Evolutionary conservation across 2,888 invertebrate species (phyloP), one percentile per base, ranked within the genome.

Genomic region (Acleris emargana): DNA sequence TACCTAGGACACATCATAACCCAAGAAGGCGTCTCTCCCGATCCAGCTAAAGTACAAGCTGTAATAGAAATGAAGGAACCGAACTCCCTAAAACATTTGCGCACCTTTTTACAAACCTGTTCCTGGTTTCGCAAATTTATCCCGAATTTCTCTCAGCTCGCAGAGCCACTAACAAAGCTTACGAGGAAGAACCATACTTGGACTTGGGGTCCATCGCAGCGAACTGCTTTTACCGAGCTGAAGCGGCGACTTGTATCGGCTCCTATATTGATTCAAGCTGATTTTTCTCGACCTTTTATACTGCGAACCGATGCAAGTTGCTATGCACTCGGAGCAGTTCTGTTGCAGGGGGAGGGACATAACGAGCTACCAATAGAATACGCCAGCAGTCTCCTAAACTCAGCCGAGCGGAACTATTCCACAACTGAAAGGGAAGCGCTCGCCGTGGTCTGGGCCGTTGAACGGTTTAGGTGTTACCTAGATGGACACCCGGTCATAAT

Each of bases 81-180:
- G 2, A 50, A 7, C 5, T 3, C 6, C 20, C 7, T 20, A 22
- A 22, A 50, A 11, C 20, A 20, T 11, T 20, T 50, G 3, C 20
- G 20, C 4, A 20, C 50, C 3, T 50, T 50, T 50, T 2, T 50
- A 2, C 50, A 50, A 50, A 50, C 50, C 20, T 50, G 50, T 11
- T 50, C 50, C 3, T 50, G 50, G 50, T 50, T 50, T 50, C 6
- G 50, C 3, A 50, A 50, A 22, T 50, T 50, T 6, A 50, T 50
- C 3, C 50, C 50, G 3, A 13, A 11, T 3, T 50, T 50, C 5
- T 20, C 50, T 13, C 50, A 50, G 9, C 3, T 50, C 13, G 20
- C 50, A 20, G 20, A 50, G 9, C 50, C 50, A 9, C 11, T 50
- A 4, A 50, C 50, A 13, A 20, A 16, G n/a, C 13, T 50, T 0